Conservation (phyloP, 1,140 invertebrate species). For the Stegodyphus mimosarum region DNA sequence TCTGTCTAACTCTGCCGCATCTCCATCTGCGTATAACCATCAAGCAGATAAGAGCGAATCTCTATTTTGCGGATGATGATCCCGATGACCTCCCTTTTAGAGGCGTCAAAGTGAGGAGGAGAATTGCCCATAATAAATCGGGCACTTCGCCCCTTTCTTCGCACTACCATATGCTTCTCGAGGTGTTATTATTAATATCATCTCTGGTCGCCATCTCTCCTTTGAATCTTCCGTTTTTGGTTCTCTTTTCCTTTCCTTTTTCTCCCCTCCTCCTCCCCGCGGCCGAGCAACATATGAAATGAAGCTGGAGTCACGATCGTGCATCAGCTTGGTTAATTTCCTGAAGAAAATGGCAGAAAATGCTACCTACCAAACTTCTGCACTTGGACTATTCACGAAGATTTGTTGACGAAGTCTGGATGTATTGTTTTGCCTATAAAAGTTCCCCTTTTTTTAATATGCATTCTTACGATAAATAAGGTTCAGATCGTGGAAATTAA, state of each 20-base stretch:
- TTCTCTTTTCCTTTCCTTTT: not conserved
- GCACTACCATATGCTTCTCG: slow-evolving; percentile 31
- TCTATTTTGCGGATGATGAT: slow-evolving; percentile 9
- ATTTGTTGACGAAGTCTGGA: no score
- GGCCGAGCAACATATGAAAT: not conserved
- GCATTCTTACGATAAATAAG: no score
- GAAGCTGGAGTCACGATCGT: slow-evolving; percentile 4
- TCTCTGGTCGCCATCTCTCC: slow-evolving; percentile 14
- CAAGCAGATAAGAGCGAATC: slow-evolving; percentile 9
- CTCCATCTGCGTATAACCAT: not conserved
- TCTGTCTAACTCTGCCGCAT: not conserved
- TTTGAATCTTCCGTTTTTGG: slow-evolving; percentile 1
- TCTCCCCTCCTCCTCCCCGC: not conserved
- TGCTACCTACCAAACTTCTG: no score
- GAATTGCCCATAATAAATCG: slow-evolving; percentile 19
- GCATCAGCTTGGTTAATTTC: no score
- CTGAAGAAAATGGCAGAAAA: no score
- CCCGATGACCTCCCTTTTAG: slow-evolving; percentile 5
- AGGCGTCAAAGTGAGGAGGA: slow-evolving; percentile 38
- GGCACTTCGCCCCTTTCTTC: not conserved
- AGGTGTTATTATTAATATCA: slow-evolving; percentile 29
- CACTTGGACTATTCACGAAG: no score
- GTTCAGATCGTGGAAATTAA: no score
- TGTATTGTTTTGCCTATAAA: no score
- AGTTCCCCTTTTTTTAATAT: no score